Conservation (phyloP, 2,797 vertebrate genomes). For the Ceryle rudis region DNA sequence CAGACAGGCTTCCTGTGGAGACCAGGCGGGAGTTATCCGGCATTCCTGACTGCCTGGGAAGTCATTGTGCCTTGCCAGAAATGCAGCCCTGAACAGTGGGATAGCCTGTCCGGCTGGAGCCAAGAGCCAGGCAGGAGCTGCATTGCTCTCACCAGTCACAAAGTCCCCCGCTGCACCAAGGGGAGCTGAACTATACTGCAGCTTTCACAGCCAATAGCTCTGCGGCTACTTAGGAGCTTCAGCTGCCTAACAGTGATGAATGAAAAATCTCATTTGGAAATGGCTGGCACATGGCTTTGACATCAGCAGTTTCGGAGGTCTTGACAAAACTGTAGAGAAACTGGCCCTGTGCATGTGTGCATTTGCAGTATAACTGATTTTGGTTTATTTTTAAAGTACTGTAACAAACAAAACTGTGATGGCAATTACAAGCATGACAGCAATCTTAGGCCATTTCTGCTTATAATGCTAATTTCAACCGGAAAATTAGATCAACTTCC, state of each 20-base stretch:
- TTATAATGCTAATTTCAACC: slow-evolving; percentile 26
- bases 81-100: accelerated
- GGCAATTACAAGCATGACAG: neutral
- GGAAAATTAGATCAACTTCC: slow-evolving; percentile 59
- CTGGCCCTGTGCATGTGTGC: accelerated
- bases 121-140: neutral
- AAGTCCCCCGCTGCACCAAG: accelerated
- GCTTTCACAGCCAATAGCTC: neutral
- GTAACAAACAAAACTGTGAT: neutral
- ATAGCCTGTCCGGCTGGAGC: accelerated
- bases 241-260: neutral
- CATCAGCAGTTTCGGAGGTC: neutral
- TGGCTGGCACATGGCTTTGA: accelerated
- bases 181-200: neutral
- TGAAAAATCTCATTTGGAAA: neutral
- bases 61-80: neutral
- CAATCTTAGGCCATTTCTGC: neutral
- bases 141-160: neutral
- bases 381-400: neutral
- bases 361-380: neutral
- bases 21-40: accelerated
- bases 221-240: neutral
- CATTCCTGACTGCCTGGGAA: neutral
- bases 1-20: neutral
- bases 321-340: neutral